Evolutionary conservation across 2,888 invertebrate genomes (phyloP).

Genomic region (Gortyna flavago): DNA sequence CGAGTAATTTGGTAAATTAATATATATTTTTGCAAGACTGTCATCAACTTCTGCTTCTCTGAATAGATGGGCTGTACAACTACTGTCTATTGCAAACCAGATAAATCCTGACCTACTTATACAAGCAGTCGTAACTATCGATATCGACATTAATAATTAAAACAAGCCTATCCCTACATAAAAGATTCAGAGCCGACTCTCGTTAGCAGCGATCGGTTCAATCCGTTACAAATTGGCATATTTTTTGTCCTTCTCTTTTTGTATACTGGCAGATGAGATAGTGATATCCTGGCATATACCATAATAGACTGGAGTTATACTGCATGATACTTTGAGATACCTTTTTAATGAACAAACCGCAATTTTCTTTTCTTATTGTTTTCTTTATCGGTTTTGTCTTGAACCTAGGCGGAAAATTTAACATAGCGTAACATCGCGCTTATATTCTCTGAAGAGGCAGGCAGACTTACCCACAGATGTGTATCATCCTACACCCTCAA

Average conservation of each 20-base stretch:
- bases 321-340: neutral
- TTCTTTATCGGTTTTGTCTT: neutral
- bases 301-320: neutral
- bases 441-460: neutral
- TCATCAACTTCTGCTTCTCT: neutral
- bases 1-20: neutral
- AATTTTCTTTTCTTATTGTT: neutral
- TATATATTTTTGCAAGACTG: neutral
- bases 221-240: constrained; percentile 63
- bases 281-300: constrained; percentile 17
- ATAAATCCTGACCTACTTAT: neutral
- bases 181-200: constrained; percentile 71
- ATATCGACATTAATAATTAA: constrained; percentile 59
- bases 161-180: constrained; percentile 59
- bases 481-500: neutral
- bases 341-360: neutral
- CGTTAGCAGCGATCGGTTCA: constrained; percentile 72
- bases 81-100: neutral
- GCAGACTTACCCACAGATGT: neutral
- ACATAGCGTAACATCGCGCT: neutral
- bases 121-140: constrained; percentile 20
- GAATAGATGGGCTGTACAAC: neutral
- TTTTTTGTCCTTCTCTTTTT: constrained; percentile 59
- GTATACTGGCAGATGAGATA: constrained; percentile 38
- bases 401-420: neutral